Base-by-base conservation (phyloP, 1,140 invertebrate species). In the Goniozus legneri region DNA sequence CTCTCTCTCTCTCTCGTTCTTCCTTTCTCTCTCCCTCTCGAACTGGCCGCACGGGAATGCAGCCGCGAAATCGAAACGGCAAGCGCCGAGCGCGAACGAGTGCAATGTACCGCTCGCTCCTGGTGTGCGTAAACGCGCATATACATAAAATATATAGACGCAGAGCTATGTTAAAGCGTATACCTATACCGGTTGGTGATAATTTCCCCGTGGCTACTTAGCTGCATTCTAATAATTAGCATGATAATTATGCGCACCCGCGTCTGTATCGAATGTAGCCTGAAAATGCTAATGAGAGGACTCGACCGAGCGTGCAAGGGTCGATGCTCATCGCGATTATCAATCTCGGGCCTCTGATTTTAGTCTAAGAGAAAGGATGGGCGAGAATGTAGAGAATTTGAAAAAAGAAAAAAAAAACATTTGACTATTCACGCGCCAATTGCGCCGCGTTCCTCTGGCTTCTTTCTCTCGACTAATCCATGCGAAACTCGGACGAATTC, bases 221-320 rank as follows among this genome's bases (percentile, higher is more conserved):
- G 67, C 64, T 60, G 44, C 49, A 50, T 66, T 61, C 62, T 66
- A 69, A 71, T 73, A 75, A 75, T 73, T 70, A 73, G 58, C 51
- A 47, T 52, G 69, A 73, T 75, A 72, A 75, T 75, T 70, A 73
- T 70, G 67, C 61, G 52, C 56, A 60, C 50, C 56, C 53, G 46
- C 50, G 61, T 54, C 34, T 57, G 50, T 48, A 52, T 50, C 39
- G 16, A 60, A 48, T 60, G 50, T 63, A 66, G 65, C 67, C 64
- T 66, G 62, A 58, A 60, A 72, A 72, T 70, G 70, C 62, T 73
- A 71, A 75, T 70, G 66, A 69, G 71, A 62, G 69, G 54, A 61
- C 67, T 71, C 67, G 69, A 71, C 67, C 73, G 68, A 67, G 62
- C 63, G 60, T 64, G 52, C 56, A 56, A 48, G 54, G 31, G 47